Percentiles rank a stretch among this genome's conserved stretches.
Evolutionary conservation across 2,113 vertebrate genomes (phyloP).

Genomic region (Oncorhynchus kisutch): DNA sequence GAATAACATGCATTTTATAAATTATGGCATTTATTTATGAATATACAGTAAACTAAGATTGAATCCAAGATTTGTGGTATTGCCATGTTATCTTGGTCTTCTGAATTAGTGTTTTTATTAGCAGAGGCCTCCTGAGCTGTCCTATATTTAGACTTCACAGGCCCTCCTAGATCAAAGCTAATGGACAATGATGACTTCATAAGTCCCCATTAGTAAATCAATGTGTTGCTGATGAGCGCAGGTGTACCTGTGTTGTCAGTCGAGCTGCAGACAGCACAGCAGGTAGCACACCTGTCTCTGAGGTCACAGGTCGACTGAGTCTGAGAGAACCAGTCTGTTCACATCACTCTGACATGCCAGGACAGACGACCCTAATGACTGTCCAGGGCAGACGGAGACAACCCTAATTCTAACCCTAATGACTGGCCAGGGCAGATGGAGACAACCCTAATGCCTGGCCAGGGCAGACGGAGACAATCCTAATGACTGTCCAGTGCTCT

Average conservation of each 20-base stretch:
- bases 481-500: background rate
- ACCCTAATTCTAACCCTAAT: no score
- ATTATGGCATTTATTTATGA: background rate
- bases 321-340: background rate
- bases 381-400: background rate
- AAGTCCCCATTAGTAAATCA: background rate
- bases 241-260: background rate
- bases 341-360: background rate
- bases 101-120: background rate
- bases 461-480: background rate
- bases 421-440: no score
- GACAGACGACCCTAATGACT: background rate
- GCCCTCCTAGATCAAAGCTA: background rate
- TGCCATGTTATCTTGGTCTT: background rate
- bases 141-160: background rate
- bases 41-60: background rate
- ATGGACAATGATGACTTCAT: background rate
- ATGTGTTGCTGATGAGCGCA: background rate
- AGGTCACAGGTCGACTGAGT: background rate
- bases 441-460: background rate
- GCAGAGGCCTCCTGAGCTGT: background rate
- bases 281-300: slow-evolving; percentile 1
- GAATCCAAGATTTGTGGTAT: background rate
- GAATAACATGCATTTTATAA: background rate
- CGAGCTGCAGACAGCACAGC: background rate